Evolutionary conservation across 2,888 invertebrate genomes (phyloP).

Genomic region (Leucania comma): DNA sequence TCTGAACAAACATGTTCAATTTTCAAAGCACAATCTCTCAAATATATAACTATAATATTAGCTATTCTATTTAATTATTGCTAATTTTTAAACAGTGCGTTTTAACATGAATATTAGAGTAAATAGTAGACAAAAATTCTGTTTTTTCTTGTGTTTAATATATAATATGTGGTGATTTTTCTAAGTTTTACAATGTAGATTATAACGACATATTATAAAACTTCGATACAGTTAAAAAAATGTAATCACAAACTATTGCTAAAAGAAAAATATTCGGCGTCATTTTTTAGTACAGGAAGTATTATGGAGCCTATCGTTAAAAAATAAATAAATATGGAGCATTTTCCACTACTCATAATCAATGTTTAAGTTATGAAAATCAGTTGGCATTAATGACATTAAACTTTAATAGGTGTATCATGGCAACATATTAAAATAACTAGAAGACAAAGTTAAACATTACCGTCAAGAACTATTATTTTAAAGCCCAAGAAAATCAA

Average conservation of each 20-base stretch:
- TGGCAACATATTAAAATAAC: neutral
- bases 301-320: neutral
- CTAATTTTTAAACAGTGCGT: neutral
- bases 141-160: neutral
- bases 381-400: neutral
- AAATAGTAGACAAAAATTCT: neutral
- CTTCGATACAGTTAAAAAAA: neutral
- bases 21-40: neutral
- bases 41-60: neutral
- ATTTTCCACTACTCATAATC: neutral
- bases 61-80: neutral
- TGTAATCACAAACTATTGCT: neutral
- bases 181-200: too few relatives aligned
- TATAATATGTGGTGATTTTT: too few relatives aligned
- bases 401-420: neutral
- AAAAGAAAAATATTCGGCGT: neutral
- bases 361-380: neutral
- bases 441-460: neutral
- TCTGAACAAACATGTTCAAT: conserved; percentile 4
- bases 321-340: neutral
- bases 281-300: neutral
- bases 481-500: neutral
- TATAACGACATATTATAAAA: neutral
- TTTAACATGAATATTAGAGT: neutral
- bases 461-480: neutral